phyloP scores from a whole-genome alignment of 2,113 vertebrate genomes.

The Calyptomena viridis region DNA sequence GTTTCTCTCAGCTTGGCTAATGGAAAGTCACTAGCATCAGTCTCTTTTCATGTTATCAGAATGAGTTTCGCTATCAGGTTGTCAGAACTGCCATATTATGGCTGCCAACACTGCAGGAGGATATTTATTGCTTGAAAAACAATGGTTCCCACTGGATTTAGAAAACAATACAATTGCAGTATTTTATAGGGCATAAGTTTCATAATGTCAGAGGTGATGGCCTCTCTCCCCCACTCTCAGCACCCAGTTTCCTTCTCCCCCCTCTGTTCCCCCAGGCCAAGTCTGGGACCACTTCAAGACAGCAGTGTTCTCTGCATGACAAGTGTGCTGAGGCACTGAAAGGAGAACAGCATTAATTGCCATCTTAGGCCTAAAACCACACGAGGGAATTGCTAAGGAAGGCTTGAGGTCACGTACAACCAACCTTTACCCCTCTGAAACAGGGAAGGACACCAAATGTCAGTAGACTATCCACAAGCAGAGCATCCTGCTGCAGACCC shows the following conservation, averaged over 20 bases:
- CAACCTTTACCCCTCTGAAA: background rate
- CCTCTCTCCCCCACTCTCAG: background rate
- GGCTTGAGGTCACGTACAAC: background rate
- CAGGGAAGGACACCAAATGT: background rate
- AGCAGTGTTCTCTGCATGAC: constrained; percentile 2
- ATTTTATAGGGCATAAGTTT: constrained; percentile 22
- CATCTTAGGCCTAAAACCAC: background rate
- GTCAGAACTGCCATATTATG: background rate
- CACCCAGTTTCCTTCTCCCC: background rate
- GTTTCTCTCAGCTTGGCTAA: background rate
- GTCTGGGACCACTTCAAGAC: constrained; percentile 29
- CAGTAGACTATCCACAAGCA: background rate
- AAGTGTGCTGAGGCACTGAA: background rate
- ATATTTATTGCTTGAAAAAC: constrained; percentile 52
- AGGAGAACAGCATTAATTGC: constrained; percentile 4
- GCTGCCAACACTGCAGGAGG: constrained; percentile 22
- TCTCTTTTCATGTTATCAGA: constrained; percentile 1
- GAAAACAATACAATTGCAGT: constrained; percentile 41
- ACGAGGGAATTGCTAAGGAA: constrained; percentile 1
- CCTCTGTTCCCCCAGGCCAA: background rate
- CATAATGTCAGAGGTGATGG: background rate
- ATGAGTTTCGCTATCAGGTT: constrained; percentile 16
- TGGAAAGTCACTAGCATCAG: background rate
- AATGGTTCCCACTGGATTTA: constrained; percentile 33
- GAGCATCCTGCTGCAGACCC: background rate